Percentiles rank a stretch among this genome's conserved stretches.
These are phyloP conservation scores for Harpalus rubripes DNA, from an alignment of 2,888 invertebrate species.

Conservation along the genomic window DNA sequence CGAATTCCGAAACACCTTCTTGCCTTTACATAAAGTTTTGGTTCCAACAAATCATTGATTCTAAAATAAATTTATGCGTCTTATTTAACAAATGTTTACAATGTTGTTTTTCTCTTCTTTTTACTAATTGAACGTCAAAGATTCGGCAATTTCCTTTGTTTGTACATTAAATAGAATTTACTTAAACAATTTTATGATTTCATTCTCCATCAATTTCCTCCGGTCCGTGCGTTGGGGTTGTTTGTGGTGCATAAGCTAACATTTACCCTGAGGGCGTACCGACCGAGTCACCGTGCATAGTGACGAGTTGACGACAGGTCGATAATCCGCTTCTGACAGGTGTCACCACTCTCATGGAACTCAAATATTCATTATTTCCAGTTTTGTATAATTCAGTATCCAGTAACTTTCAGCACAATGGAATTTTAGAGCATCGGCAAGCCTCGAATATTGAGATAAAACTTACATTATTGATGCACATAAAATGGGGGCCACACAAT, in stretches of 20 bases:
- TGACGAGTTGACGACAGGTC: constrained; percentile 22
- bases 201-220: not conserved
- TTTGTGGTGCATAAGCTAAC: not conserved
- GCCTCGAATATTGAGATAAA: constrained; percentile 40
- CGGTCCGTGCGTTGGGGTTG: not conserved
- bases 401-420: constrained; percentile 47
- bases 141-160: too few species aligned
- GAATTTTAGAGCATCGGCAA: constrained; percentile 44
- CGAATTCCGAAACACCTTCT: too few species aligned
- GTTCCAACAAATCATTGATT: too few species aligned
- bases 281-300: not conserved
- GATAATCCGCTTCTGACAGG: constrained; percentile 54
- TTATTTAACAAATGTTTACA: too few species aligned
- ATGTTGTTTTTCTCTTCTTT: too few species aligned
- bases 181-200: not conserved
- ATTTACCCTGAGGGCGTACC: not conserved
- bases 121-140: too few species aligned
- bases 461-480: constrained; percentile 35
- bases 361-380: constrained; percentile 62
- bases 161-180: too few species aligned
- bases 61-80: too few species aligned
- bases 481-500: constrained; percentile 22
- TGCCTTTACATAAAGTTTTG: too few species aligned
- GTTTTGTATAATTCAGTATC: constrained; percentile 57
- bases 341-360: constrained; percentile 55